Evolutionary conservation across 2,888 invertebrate species (phyloP).

Genomic region (Eucera pruinosa): DNA sequence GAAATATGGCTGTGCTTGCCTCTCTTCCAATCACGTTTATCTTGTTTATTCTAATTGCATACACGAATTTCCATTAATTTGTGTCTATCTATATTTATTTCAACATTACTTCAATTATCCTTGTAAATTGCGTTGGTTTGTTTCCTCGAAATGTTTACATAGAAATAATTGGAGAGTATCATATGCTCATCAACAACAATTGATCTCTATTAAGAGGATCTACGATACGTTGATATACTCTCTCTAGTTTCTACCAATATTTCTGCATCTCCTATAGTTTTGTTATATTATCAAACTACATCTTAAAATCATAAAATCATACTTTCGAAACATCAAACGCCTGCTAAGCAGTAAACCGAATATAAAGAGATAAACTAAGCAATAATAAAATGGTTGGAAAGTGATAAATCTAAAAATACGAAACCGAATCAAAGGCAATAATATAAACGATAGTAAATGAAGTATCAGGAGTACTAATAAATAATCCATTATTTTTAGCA

Average conservation of each 20-base stretch:
- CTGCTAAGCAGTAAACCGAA: not conserved
- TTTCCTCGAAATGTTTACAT: not conserved
- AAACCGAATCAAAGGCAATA: not conserved
- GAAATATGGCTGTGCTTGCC: not conserved
- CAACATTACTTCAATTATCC: not conserved
- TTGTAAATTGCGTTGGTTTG: not conserved
- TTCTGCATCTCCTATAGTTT: not conserved
- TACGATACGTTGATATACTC: not conserved
- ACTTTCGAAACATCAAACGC: not conserved
- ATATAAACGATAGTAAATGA: not conserved
- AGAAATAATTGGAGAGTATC: no score
- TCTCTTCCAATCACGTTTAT: not conserved
- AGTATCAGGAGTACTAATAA: no score
- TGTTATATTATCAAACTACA: not conserved
- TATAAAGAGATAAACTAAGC: not conserved
- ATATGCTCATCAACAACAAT: no score
- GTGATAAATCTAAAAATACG: not conserved
- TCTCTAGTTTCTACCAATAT: not conserved
- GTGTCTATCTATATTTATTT: not conserved
- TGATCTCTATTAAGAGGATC: slow-evolving; percentile 5
- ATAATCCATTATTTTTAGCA: no score
- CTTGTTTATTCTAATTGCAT: not conserved
- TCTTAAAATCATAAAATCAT: not conserved
- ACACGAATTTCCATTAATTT: no score
- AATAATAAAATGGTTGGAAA: not conserved